Percentiles rank a stretch among this genome's conserved stretches.
Conservation (phyloP, 2,797 vertebrate genomes). For the Sebastes itinus region DNA sequence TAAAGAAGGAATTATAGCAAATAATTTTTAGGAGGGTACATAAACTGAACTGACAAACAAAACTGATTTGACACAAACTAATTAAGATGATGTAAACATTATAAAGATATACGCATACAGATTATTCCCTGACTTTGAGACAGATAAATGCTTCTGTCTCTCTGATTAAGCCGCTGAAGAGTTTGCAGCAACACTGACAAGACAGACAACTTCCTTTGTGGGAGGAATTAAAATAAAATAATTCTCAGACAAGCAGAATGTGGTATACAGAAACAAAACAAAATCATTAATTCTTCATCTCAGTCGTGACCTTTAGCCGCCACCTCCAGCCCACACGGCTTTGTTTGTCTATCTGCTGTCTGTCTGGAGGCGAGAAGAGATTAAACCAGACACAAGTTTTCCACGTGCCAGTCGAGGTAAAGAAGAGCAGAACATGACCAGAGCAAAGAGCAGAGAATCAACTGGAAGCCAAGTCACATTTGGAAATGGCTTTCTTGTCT, state of each 20-base stretch:
- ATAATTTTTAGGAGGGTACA: background rate
- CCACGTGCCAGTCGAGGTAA: background rate
- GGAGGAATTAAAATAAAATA: slow-evolving; percentile 22
- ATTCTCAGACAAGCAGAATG: slow-evolving; percentile 13
- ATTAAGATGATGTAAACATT: slow-evolving; percentile 6
- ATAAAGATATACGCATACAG: background rate
- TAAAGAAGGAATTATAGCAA: background rate
- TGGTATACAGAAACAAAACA: slow-evolving; percentile 2
- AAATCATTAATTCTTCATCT: slow-evolving; percentile 36
- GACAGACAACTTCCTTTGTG: background rate
- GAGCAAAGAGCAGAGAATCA: slow-evolving; percentile 29
- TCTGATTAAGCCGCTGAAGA: slow-evolving; percentile 21
- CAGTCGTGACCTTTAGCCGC: slow-evolving; percentile 26
- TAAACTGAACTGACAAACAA: background rate
- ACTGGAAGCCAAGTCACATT: slow-evolving; percentile 13
- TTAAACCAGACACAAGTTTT: slow-evolving; percentile 18
- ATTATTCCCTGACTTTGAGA: background rate
- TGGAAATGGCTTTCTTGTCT: background rate
- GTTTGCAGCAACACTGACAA: slow-evolving; percentile 14
- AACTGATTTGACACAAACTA: background rate
- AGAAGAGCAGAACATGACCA: background rate
- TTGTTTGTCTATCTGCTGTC: background rate
- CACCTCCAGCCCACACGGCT: background rate
- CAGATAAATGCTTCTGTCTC: background rate
- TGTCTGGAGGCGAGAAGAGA: slow-evolving; percentile 2